phyloP scores from a whole-genome alignment of 1,140 invertebrate species.

The Vanessa tameamea region DNA sequence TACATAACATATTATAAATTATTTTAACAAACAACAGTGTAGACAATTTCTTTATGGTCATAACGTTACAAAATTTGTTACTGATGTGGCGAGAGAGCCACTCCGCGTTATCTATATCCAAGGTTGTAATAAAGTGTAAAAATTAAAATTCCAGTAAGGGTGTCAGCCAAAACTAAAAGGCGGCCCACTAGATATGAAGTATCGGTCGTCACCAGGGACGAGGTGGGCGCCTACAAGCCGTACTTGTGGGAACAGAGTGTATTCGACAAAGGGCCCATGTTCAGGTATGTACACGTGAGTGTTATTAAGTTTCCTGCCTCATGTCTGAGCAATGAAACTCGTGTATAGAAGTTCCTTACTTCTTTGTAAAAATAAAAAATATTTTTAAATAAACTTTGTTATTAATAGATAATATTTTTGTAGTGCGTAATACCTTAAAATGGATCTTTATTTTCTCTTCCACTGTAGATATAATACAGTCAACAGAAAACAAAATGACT shows the following conservation, averaged over 20 bases:
- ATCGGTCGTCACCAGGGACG: slow-evolving; percentile 96
- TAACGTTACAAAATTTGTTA: background rate
- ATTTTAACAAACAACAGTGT: no score
- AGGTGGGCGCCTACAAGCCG: slow-evolving; percentile 98
- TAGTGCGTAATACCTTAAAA: no score
- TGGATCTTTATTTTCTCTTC: no score
- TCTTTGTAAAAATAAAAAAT: no score
- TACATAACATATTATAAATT: no score
- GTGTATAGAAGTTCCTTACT: background rate
- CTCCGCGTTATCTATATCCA: background rate
- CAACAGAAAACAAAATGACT: no score
- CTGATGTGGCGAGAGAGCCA: slow-evolving; percentile 4
- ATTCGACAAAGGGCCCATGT: slow-evolving; percentile 94
- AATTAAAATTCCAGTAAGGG: slow-evolving; percentile 83
- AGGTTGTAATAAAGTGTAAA: slow-evolving; percentile 16
- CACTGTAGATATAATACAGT: no score
- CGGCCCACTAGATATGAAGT: slow-evolving; percentile 94
- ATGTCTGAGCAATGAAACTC: slow-evolving; percentile 14
- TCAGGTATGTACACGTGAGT: slow-evolving; percentile 76
- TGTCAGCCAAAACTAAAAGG: slow-evolving; percentile 91
- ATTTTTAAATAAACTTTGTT: no score
- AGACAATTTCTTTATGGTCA: background rate
- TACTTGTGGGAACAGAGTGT: slow-evolving; percentile 96
- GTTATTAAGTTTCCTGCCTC: slow-evolving; percentile 18
- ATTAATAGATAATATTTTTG: no score